Percentiles rank a stretch among this genome's conserved stretches.
phyloP scores from a whole-genome alignment of 2,113 vertebrate species.

The Lophius piscatorius region DNA sequence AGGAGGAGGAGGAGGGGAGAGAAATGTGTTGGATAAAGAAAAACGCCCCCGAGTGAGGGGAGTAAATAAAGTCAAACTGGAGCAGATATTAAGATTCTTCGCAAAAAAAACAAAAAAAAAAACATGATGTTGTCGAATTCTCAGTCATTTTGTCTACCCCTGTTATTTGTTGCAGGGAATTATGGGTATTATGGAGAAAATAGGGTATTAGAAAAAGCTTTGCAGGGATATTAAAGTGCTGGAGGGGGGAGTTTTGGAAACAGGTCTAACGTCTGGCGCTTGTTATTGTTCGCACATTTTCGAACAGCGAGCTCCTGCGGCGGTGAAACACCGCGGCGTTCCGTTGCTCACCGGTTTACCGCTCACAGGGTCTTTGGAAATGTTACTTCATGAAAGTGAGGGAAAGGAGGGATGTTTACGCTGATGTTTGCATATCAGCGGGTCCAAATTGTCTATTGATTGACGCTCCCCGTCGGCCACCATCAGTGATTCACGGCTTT shows the following conservation, averaged over 20 bases:
- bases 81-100: slow-evolving; percentile 35
- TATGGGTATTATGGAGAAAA: slow-evolving; percentile 30
- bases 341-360: not conserved
- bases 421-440: too few relatives aligned
- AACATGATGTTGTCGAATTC: not conserved
- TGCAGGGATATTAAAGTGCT: slow-evolving; percentile 20
- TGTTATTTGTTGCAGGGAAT: slow-evolving; percentile 14
- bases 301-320: not conserved
- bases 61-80: slow-evolving; percentile 32
- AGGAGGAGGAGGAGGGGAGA: not conserved
- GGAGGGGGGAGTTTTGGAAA: not conserved
- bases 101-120: slow-evolving; percentile 1
- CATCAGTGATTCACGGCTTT: too few relatives aligned
- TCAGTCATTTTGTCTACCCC: slow-evolving; percentile 38
- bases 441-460: too few relatives aligned
- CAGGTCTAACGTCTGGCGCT: not conserved
- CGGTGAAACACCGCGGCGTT: not conserved
- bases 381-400: not conserved
- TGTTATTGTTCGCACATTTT: too few relatives aligned
- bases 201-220: slow-evolving; percentile 8
- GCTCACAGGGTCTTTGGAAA: not conserved
- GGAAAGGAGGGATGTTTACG: not conserved
- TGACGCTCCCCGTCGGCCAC: too few relatives aligned
- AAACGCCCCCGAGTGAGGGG: slow-evolving; percentile 20
- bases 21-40: slow-evolving; percentile 21